Percentiles rank a stretch among this genome's conserved stretches.
Conservation (phyloP, 2,888 invertebrate species). For the Drosophila recens region DNA sequence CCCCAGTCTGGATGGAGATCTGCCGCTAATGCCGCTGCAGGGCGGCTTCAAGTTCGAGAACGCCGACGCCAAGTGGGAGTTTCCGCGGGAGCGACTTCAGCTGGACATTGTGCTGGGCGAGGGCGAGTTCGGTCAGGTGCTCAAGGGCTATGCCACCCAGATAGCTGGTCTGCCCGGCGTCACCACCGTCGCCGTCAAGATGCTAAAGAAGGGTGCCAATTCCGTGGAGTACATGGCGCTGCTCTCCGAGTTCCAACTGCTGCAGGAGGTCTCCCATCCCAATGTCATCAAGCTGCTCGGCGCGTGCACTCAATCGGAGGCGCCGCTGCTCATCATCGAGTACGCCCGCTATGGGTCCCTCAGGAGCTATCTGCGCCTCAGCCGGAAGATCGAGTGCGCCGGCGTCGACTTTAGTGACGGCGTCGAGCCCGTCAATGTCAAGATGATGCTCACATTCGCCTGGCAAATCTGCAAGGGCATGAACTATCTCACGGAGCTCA, state of each 20-base stretch:
- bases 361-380: conserved; percentile 89
- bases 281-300: conserved; percentile 92
- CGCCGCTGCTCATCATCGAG: conserved; percentile 92
- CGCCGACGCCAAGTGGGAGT: conserved; percentile 91
- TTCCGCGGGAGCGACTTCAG: conserved; percentile 88
- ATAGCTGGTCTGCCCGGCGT: conserved; percentile 88
- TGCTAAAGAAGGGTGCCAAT: conserved; percentile 89
- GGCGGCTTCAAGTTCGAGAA: conserved; percentile 82
- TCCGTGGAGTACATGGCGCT: conserved; percentile 90
- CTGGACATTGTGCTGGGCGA: conserved; percentile 91
- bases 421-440: conserved; percentile 87
- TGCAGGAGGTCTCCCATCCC: conserved; percentile 93
- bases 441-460: conserved; percentile 92
- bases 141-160: conserved; percentile 89
- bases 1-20: conserved; percentile 70
- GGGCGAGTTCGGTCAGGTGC: conserved; percentile 92
- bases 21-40: conserved; percentile 83
- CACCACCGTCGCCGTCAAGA: conserved; percentile 92
- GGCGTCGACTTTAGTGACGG: conserved; percentile 86
- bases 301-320: conserved; percentile 89
- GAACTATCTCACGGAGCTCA: conserved; percentile 92
- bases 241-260: conserved; percentile 91
- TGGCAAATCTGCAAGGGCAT: conserved; percentile 95
- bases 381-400: conserved; percentile 87
- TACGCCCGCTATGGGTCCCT: conserved; percentile 92